Evolutionary conservation across 2,797 vertebrate genomes (phyloP).

Genomic region (Artibeus lituratus): DNA sequence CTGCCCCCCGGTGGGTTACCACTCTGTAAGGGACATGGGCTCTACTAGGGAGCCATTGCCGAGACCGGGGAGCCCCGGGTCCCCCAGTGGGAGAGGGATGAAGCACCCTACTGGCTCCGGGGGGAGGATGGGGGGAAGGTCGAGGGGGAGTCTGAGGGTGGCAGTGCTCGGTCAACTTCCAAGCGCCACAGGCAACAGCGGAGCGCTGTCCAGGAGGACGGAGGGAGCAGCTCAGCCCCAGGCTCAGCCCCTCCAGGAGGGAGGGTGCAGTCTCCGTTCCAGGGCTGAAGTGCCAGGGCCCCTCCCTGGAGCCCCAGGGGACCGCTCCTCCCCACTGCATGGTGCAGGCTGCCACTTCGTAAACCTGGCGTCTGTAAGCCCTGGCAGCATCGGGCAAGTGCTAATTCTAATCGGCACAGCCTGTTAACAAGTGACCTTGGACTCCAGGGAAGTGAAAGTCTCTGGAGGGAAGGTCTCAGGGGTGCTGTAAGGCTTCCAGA

Average conservation of each 20-base stretch:
- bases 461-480: neutral
- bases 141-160: too few relatives aligned
- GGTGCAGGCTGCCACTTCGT: accelerated
- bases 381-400: neutral
- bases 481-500: neutral
- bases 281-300: neutral
- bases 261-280: accelerated
- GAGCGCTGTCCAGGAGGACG: neutral
- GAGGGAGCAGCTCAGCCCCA: neutral
- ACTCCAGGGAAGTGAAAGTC: neutral
- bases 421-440: neutral
- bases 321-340: neutral
- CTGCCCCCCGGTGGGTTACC: neutral
- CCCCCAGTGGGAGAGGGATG: too few relatives aligned
- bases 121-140: neutral
- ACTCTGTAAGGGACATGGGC: accelerated
- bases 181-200: neutral
- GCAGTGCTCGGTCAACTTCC: neutral
- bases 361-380: neutral
- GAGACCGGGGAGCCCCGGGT: neutral
- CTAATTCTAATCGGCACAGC: slow-evolving; percentile 32
- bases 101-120: accelerated
- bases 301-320: neutral
- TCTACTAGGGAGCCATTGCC: neutral
- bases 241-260: neutral